Base-by-base conservation (phyloP, 2,797 vertebrate genomes). In the Phoxinus dragarum region DNA sequence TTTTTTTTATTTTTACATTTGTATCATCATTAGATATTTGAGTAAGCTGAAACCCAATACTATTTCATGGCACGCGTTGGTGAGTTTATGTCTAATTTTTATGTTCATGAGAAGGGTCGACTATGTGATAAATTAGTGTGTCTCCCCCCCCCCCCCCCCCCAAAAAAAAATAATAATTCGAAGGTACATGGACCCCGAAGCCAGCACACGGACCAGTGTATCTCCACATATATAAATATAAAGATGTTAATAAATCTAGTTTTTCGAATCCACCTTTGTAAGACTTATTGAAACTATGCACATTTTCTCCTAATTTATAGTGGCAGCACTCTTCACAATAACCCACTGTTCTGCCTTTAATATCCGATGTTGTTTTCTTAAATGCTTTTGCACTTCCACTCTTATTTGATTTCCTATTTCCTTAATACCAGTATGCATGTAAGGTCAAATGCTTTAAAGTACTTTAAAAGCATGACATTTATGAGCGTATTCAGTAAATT, bases 401-500 rank as follows among this genome's bases (percentile, higher is more conserved):
- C n/a, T 21, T 49, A 56, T 77, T 76, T 44, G 47, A 31, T 77
- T 84, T 84, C 14, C 11, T 34, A 44, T 84, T 84, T 78, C 16
- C 36, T 54, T 44, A 42, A 54, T 40, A 42, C 23, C 34, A 21
- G 8, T 75, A 27, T 40, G 8, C 34, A 21, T 52, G 59, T 17
- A 52, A 14, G 2, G 49, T 77, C 42, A 56, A 59, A 47, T 71
- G 6, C 17, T 64, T 31, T 14, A 31, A 83, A 40, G 40, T 38
- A 66, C 42, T 80, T 66, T 61, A 11, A 75, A 84, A 71, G 49
- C 6, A 0, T 2, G 19, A 23, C 3, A 68, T 78, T n/a, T 78
- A 23, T 31, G 2, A 44, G n/a, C 6, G 2, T 36, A 54, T n/a
- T 47, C 42, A 38, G 27, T 56, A 77, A 84, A 77, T 68, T 52